These are phyloP conservation scores for Channa striata DNA, from an alignment of 2,797 vertebrate species.

Conservation along the genomic window DNA sequence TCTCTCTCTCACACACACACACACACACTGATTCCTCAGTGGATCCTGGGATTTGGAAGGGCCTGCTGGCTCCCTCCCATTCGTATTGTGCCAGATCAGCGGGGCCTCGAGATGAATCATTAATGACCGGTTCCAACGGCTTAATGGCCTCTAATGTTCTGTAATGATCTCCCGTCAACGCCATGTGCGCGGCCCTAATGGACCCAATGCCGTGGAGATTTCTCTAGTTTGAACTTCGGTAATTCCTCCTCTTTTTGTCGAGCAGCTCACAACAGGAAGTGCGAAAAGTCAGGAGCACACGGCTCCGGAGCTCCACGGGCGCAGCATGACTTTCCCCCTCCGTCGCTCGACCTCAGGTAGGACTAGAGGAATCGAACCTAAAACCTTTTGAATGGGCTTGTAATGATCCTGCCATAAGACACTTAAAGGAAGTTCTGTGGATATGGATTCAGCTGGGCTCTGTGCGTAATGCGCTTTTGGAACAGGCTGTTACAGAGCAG, in stretches of 20 bases:
- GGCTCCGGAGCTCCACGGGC: constrained; percentile 72
- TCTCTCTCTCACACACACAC: constrained; percentile 2
- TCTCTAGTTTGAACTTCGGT: constrained; percentile 91
- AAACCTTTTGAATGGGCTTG: neutral
- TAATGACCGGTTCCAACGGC: constrained; percentile 94
- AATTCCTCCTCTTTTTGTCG: constrained; percentile 78
- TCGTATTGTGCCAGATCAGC: constrained; percentile 79
- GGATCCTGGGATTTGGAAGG: constrained; percentile 53
- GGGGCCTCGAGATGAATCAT: constrained; percentile 92
- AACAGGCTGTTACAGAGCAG: neutral
- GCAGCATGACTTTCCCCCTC: constrained; percentile 93
- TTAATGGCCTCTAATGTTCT: constrained; percentile 97
- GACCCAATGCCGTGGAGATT: constrained; percentile 92
- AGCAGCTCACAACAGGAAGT: constrained; percentile 63
- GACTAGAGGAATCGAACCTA: constrained; percentile 50
- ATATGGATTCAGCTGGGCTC: neutral
- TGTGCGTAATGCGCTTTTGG: neutral
- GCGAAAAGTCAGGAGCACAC: constrained; percentile 65
- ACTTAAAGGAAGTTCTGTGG: neutral
- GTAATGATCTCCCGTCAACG: constrained; percentile 98
- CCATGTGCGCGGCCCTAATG: constrained; percentile 91
- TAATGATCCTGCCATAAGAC: neutral
- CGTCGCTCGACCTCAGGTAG: constrained; percentile 97
- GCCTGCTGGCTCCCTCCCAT: constrained; percentile 60
- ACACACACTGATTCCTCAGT: constrained; percentile 27